Percentiles rank a stretch among this genome's conserved stretches.
These are phyloP conservation scores for Mormyrops attenuatus DNA, from an alignment of 2,797 vertebrate genomes.

Conservation along the genomic window DNA sequence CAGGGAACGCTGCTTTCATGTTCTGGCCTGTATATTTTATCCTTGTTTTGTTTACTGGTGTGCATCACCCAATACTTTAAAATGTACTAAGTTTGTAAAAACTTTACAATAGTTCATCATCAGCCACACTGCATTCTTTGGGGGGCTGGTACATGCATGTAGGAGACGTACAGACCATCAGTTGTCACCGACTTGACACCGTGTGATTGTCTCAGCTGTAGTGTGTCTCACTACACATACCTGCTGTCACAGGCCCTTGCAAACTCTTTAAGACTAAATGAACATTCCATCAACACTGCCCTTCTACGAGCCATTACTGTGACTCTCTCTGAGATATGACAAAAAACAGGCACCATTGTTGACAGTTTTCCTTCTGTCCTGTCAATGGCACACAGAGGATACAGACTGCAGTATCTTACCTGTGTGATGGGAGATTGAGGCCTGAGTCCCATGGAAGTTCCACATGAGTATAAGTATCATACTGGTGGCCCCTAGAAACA, in stretches of 20 bases:
- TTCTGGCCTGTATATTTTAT: neutral
- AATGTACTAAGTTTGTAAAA: neutral
- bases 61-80: neutral
- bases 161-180: neutral
- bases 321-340: neutral
- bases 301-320: neutral
- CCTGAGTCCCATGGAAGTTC: constrained; percentile 38
- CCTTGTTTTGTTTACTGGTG: neutral
- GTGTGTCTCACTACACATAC: neutral
- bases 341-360: neutral
- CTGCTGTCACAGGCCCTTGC: neutral
- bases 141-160: neutral
- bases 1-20: neutral
- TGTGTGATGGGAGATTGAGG: constrained; percentile 48
- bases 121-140: neutral
- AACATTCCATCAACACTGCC: neutral
- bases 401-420: constrained; percentile 37
- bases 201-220: neutral
- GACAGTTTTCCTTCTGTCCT: neutral
- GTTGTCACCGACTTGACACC: neutral
- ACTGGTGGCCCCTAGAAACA: constrained; percentile 22
- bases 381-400: neutral
- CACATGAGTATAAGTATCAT: constrained; percentile 36
- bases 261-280: neutral
- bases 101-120: neutral